Evolutionary conservation across 1,140 invertebrate genomes (phyloP), one percentile per base, ranked within the genome.

Genomic region (Manduca sexta): DNA sequence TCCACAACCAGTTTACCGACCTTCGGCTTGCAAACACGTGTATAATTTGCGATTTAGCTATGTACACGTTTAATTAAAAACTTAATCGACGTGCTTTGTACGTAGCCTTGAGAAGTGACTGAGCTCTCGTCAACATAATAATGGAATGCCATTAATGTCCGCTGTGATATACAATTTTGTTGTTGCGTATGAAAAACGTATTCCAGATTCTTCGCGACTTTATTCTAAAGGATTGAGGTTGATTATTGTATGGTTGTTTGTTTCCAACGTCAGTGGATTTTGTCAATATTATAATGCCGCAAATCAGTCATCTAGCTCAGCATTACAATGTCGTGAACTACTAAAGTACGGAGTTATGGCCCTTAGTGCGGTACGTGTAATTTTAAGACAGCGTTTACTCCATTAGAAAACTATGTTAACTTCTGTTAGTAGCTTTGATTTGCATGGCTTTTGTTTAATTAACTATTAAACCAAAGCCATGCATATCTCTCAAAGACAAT

Each of bases 91-190:
- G 26, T 15, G 11, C 34, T 35, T 35, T 35, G n/a, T 35, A 3
- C 34, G 4, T 14, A 69, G 62, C 69, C 65, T 69, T 69, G 62
- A 59, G 43, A 63, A 68, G 61, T 68, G 64, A 71, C 50, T 60
- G 62, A 68, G 51, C 48, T 56, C 64, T 60, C 59, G 60, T 67
- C 68, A 65, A 63, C 55, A 56, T 13, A 59, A 47, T 52, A 50
- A 55, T 58, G 57, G 69, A 72, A 69, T 71, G 65, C 64, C 60
- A 64, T 66, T 64, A 65, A 64, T 50, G 51, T 34, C 39, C 38
- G 38, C 46, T 45, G 42, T 56, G 56, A 56, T 60, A 29, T 46
- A 55, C 49, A 40, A 52, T 45, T 17, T 45, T 45, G 31, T 18
- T 2, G 4, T 21, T 13, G 31, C 37, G 5, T 18, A 17, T 40